Percentiles rank a stretch among this genome's conserved stretches.
Evolutionary conservation across 1,140 invertebrate genomes (phyloP).

Genomic region (Adoxophyes honmai): DNA sequence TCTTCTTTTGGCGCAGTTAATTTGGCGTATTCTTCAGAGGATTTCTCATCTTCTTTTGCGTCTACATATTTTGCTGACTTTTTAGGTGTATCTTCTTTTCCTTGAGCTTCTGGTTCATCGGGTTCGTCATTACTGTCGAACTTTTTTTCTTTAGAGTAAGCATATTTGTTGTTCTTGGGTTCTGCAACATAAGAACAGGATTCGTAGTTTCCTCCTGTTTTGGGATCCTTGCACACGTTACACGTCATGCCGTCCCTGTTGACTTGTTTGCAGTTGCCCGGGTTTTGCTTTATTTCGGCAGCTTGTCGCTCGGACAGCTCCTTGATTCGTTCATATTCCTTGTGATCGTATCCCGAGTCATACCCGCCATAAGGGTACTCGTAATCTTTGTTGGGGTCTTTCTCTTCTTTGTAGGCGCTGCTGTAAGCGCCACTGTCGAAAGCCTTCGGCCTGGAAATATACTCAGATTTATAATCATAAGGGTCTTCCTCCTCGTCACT

Average conservation of each 20-base stretch:
- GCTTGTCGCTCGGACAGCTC: conserved; percentile 77
- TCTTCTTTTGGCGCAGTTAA: conserved; percentile 36
- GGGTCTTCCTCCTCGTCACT: conserved; percentile 59
- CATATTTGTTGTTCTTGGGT: conserved; percentile 84
- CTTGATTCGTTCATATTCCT: conserved; percentile 75
- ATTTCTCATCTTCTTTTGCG: conserved; percentile 35
- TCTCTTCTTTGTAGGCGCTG: conserved; percentile 64
- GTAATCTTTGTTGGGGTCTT: conserved; percentile 60
- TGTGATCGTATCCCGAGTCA: conserved; percentile 70
- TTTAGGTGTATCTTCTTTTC: conserved; percentile 52
- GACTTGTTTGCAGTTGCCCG: conserved; percentile 80
- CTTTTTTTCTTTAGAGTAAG: conserved; percentile 80
- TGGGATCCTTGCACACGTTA: conserved; percentile 81
- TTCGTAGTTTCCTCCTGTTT: conserved; percentile 84
- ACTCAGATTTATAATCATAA: conserved; percentile 66
- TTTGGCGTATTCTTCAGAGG: conserved; percentile 37
- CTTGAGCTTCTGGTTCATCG: conserved; percentile 60
- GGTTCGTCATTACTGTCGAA: conserved; percentile 78
- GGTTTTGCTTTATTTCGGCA: conserved; percentile 77
- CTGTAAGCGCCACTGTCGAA: conserved; percentile 66
- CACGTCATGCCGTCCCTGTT: conserved; percentile 81
- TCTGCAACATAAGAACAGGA: conserved; percentile 83
- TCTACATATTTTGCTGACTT: conserved; percentile 59
- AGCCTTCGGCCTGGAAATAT: conserved; percentile 68
- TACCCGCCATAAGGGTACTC: conserved; percentile 69